These are phyloP conservation scores for Cheilosia grossa DNA, from an alignment of 2,888 invertebrate species.

Conservation along the genomic window DNA sequence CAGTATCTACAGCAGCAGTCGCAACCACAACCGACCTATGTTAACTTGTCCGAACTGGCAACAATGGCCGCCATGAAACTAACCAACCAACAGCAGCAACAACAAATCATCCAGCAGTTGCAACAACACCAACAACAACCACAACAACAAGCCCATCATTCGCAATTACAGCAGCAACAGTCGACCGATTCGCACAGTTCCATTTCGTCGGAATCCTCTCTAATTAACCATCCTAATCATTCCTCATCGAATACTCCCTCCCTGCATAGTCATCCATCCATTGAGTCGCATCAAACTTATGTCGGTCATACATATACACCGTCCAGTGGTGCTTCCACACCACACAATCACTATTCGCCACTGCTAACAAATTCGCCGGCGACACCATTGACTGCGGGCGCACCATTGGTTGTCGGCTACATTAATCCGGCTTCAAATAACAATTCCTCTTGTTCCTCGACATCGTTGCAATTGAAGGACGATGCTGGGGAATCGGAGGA, in stretches of 20 bases:
- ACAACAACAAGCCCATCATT: conserved; percentile 79
- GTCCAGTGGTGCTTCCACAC: conserved; percentile 82
- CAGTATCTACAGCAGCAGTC: conserved; percentile 75
- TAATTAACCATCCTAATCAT: conserved; percentile 69
- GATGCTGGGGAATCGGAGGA: conserved; percentile 74
- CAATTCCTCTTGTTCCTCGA: conserved; percentile 66
- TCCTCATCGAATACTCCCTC: conserved; percentile 80
- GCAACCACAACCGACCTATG: conserved; percentile 90
- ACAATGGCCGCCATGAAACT: conserved; percentile 91
- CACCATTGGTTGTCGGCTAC: conserved; percentile 66
- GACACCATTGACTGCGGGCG: conserved; percentile 58
- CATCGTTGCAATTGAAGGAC: conserved; percentile 63
- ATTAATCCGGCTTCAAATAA: conserved; percentile 71
- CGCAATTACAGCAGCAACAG: conserved; percentile 84
- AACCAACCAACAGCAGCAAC: conserved; percentile 84
- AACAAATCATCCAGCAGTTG: conserved; percentile 74
- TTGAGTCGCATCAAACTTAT: conserved; percentile 79
- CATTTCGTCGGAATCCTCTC: conserved; percentile 80
- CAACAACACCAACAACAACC: conserved; percentile 74
- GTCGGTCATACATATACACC: conserved; percentile 79
- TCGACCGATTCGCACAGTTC: conserved; percentile 82
- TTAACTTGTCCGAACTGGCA: conserved; percentile 95
- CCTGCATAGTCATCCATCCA: conserved; percentile 81
- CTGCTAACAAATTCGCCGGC: conserved; percentile 82
- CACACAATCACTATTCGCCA: conserved; percentile 83